These are phyloP conservation scores for Benitochromis conjunctus DNA, from an alignment of 2,113 vertebrate genomes.

Conservation along the genomic window DNA sequence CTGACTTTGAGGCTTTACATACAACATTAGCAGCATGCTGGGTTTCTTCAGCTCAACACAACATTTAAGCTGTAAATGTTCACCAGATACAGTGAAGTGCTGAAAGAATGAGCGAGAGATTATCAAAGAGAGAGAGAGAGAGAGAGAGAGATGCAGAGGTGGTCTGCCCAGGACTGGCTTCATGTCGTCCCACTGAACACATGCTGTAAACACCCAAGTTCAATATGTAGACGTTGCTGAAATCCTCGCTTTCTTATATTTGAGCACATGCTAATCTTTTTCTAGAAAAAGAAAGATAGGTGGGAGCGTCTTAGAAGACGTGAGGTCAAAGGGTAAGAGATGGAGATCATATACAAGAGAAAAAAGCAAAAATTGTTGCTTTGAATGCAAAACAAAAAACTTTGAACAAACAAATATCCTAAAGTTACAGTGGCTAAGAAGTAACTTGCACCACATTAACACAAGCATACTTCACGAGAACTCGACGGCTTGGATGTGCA, in stretches of 20 bases:
- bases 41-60: background rate
- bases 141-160: background rate
- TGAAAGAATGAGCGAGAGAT: background rate
- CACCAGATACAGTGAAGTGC: background rate
- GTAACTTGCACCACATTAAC: background rate
- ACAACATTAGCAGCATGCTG: background rate
- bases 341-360: fast-evolving
- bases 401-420: background rate
- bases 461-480: background rate
- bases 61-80: background rate
- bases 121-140: background rate
- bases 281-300: background rate
- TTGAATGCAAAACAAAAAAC: background rate
- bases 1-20: background rate
- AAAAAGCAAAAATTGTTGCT: background rate
- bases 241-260: too few species aligned
- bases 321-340: background rate
- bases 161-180: background rate
- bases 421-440: background rate
- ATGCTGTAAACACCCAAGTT: background rate
- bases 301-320: background rate
- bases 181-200: background rate
- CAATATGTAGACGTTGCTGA: background rate
- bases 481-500: background rate
- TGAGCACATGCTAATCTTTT: background rate